Evolutionary conservation across 1,140 invertebrate species (phyloP).

Genomic region (Orius insidiosus): DNA sequence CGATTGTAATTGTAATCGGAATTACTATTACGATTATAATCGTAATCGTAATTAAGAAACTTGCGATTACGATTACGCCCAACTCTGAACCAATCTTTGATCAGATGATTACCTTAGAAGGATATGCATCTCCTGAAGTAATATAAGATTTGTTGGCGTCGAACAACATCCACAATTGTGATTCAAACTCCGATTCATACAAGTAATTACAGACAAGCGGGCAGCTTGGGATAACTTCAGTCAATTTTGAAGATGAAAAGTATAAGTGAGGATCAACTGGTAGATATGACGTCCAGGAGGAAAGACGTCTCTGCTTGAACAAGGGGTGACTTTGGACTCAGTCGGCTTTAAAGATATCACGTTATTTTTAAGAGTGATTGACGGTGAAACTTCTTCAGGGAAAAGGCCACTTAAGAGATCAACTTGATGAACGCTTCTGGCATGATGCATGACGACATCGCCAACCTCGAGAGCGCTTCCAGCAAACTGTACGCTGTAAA

Average conservation of each 20-base stretch:
- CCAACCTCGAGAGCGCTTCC: constrained; percentile 57
- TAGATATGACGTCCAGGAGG: constrained; percentile 77
- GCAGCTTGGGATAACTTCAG: constrained; percentile 65
- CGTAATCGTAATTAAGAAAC: too few species aligned
- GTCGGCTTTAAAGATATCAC: constrained; percentile 63
- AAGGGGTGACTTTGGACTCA: constrained; percentile 57
- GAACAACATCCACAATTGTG: constrained; percentile 91
- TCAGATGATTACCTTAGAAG: constrained; percentile 58
- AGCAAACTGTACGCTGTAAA: constrained; percentile 64
- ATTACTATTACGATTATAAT: too few species aligned
- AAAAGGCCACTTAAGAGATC: constrained; percentile 48
- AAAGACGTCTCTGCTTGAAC: constrained; percentile 60
- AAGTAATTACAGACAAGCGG: constrained; percentile 68
- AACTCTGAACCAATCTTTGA: too few species aligned
- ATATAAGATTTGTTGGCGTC: constrained; percentile 81
- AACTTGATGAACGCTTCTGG: constrained; percentile 57
- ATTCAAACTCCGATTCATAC: constrained; percentile 89
- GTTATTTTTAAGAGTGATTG: constrained; percentile 53
- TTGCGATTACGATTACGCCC: too few species aligned
- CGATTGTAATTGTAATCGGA: too few species aligned
- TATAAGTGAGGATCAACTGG: constrained; percentile 71
- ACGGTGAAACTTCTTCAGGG: constrained; percentile 63
- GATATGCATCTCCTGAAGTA: constrained; percentile 74
- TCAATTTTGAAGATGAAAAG: constrained; percentile 58
- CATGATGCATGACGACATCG: constrained; percentile 44